phyloP scores from a whole-genome alignment of 2,797 vertebrate genomes.

The Neosalanx taihuensis region DNA sequence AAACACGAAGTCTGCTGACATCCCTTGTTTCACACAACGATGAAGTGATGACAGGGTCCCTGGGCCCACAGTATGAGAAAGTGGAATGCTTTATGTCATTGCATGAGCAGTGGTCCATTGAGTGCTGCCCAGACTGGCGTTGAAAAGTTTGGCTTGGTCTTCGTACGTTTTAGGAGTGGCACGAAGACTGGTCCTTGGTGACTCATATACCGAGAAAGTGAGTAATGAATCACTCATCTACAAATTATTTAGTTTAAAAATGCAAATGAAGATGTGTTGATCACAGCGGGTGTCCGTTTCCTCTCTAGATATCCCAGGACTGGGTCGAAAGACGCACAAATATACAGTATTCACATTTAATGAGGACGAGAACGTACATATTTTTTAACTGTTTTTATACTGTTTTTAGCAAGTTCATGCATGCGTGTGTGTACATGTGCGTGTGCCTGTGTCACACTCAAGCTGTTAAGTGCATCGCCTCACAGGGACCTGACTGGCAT shows the following conservation, averaged over 20 bases:
- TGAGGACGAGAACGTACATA: too few relatives aligned
- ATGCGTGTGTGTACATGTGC: neutral
- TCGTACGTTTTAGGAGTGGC: neutral
- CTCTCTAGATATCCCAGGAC: neutral
- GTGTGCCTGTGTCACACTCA: neutral
- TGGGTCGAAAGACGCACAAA: neutral
- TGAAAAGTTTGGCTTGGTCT: neutral
- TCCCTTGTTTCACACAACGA: conserved; percentile 39
- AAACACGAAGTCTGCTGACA: conserved; percentile 17
- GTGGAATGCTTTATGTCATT: conserved; percentile 15
- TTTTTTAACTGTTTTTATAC: too few relatives aligned
- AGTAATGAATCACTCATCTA: conserved; percentile 8
- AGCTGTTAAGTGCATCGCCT: conserved; percentile 59
- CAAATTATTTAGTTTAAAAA: neutral
- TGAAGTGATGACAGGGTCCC: conserved; percentile 30
- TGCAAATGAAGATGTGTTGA: too few relatives aligned
- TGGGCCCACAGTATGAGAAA: conserved; percentile 41
- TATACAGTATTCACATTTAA: too few relatives aligned
- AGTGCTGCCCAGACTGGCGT: conserved; percentile 1
- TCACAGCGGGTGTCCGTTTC: neutral
- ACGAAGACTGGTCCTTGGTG: neutral
- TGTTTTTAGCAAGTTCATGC: neutral
- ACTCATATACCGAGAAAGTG: neutral
- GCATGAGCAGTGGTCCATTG: too few relatives aligned
- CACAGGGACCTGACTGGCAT: conserved; percentile 61